Percentiles rank a stretch among this genome's conserved stretches.
phyloP scores from a whole-genome alignment of 2,888 invertebrate species.

The Thalpophila matura region DNA sequence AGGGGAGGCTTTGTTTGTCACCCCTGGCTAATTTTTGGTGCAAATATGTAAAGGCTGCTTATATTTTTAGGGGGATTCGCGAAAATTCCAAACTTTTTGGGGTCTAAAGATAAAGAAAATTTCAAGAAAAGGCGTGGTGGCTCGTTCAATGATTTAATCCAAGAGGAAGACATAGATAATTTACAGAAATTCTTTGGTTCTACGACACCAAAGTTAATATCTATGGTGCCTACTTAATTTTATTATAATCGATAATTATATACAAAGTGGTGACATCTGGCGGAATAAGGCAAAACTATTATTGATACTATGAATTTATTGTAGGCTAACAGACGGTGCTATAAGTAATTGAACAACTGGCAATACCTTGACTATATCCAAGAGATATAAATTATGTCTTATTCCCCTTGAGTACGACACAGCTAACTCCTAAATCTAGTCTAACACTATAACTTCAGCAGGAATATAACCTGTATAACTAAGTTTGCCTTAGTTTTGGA shows the following conservation, averaged over 20 bases:
- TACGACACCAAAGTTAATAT: too few species aligned
- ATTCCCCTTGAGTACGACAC: slow-evolving; percentile 9
- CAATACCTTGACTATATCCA: not conserved
- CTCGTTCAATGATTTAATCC: too few species aligned
- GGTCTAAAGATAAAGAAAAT: slow-evolving; percentile 5
- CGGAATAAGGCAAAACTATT: too few species aligned
- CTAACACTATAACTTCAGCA: slow-evolving; percentile 4
- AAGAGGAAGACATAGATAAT: too few species aligned
- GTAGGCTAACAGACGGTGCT: too few species aligned
- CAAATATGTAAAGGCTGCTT: slow-evolving; percentile 46
- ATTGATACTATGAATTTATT: too few species aligned
- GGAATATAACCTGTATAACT: not conserved
- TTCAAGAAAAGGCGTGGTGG: too few species aligned
- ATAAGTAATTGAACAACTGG: too few species aligned
- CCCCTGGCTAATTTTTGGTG: slow-evolving; percentile 37
- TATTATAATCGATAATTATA: too few species aligned
- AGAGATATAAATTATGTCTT: not conserved
- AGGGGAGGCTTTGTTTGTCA: slow-evolving; percentile 54
- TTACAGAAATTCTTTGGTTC: too few species aligned
- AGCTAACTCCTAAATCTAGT: not conserved
- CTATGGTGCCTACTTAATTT: too few species aligned
- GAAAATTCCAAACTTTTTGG: slow-evolving; percentile 14
- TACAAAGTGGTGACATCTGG: too few species aligned
- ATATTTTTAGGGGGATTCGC: slow-evolving; percentile 21
- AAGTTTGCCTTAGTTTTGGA: slow-evolving; percentile 25